Evolutionary conservation across 2,113 vertebrate genomes (phyloP).

Genomic region (Heptranchias perlo): DNA sequence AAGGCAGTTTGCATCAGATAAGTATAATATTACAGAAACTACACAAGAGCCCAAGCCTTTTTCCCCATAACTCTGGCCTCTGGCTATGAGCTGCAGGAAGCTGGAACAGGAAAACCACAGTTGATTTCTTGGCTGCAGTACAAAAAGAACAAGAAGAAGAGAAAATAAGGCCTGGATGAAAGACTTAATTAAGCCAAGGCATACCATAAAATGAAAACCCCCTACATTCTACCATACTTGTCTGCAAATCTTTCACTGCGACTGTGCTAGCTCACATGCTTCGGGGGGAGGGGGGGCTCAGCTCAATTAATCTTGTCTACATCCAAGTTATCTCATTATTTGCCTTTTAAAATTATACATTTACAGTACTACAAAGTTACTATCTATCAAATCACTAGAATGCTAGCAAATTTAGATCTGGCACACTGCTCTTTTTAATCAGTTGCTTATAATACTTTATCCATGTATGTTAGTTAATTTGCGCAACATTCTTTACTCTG

Average conservation of each 20-base stretch:
- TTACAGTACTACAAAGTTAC: neutral
- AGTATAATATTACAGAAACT: neutral
- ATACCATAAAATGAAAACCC: neutral
- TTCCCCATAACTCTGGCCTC: neutral
- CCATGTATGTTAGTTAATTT: neutral
- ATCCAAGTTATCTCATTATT: neutral
- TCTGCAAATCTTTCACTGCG: neutral
- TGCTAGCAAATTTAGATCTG: neutral
- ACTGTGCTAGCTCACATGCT: neutral
- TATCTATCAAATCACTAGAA: neutral
- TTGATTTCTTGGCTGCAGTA: neutral
- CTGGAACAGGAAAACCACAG: neutral
- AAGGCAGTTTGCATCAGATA: neutral
- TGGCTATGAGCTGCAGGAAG: neutral
- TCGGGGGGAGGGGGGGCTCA: neutral
- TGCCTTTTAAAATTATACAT: neutral
- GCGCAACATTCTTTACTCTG: neutral
- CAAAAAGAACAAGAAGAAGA: neutral
- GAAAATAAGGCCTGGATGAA: neutral
- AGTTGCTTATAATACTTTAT: neutral
- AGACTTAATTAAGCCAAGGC: neutral
- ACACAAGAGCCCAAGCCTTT: neutral
- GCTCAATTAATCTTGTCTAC: neutral
- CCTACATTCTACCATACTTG: neutral
- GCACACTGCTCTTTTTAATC: neutral